A percentile compares a stretch with the other conserved stretches of the same genome.
Conservation (phyloP, 2,888 invertebrate genomes). For the Perizoma affinitatum region DNA sequence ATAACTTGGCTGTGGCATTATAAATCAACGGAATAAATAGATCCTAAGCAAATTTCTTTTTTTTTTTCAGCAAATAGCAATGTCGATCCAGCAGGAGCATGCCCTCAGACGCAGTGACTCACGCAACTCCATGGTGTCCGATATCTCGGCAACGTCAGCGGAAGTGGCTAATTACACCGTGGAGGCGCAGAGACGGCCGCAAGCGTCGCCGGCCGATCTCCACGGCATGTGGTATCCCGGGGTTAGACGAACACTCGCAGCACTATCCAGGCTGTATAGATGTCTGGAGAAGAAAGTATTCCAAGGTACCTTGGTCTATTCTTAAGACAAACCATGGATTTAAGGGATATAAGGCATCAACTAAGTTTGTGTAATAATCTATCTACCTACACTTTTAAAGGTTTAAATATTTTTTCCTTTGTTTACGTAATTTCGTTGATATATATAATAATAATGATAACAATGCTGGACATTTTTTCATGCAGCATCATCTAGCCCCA, state of each 20-base stretch:
- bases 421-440: too few species aligned
- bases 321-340: too few species aligned
- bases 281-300: constrained; percentile 98
- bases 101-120: constrained; percentile 86
- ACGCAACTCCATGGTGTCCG: constrained; percentile 87
- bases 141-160: constrained; percentile 87
- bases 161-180: constrained; percentile 88
- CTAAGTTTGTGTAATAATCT: too few species aligned
- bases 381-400: too few species aligned
- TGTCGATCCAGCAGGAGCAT: constrained; percentile 86
- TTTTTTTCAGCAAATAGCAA: constrained; percentile 84
- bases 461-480: too few species aligned
- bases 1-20: too few species aligned
- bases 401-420: too few species aligned
- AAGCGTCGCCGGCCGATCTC: constrained; percentile 95
- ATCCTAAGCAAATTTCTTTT: neutral
- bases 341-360: too few species aligned
- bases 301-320: too few species aligned
- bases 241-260: constrained; percentile 96
- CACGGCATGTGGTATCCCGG: constrained; percentile 99
- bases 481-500: too few species aligned
- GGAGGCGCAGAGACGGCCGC: constrained; percentile 64
- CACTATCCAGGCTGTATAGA: constrained; percentile 92
- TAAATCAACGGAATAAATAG: neutral
- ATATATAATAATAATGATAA: too few species aligned